Evolutionary conservation across 2,888 invertebrate species (phyloP), one percentile per base, ranked within the genome.

Genomic region (Busseola fusca): DNA sequence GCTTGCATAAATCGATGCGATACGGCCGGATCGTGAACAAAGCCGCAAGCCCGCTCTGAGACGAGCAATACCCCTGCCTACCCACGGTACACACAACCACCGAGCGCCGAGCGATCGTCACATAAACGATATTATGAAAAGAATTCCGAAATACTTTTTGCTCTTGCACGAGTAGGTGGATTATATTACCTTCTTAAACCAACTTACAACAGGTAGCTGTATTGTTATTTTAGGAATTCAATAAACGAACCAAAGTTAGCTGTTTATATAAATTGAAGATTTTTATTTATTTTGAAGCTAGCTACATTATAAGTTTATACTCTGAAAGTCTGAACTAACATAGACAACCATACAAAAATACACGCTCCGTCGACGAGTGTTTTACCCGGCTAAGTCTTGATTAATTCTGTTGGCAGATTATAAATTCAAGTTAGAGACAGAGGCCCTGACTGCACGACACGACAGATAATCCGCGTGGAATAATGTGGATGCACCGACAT

Each of bases 1-100:
- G 93, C 94, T 91, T 93, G 94, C 93, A 94, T 93, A 93, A 94
- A 95, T 95, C 94, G 94, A 95, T 94, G 92, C 93, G 94, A 93
- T 94, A 94, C 92, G 93, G 90, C 89, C 88, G 89, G 91, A 91
- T 93, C 91, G 90, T 86, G 93, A 93, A 95, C 94, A 94, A 95
- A 94, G 94, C 94, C 94, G 91, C 93, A 90, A 90, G 90, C 89
- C 71, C 75, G 85, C 75, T 74, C 62, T 86, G 88, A 91, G 91
- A 89, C 89, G 89, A 87, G 89, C 89, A 87, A 76, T 81, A 83
- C 74, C 72, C 74, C 70, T 72, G 77, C 83, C 84, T 81, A 79
- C 74, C 75, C 70, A 42, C 64, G 66, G 57, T 72, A 80, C 78
- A 85, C 74, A 78, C 65, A 70, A 76, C 77, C 77, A 79, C 76